These are phyloP conservation scores for Parnassius smintheus DNA, from an alignment of 2,888 invertebrate species.

Conservation along the genomic window DNA sequence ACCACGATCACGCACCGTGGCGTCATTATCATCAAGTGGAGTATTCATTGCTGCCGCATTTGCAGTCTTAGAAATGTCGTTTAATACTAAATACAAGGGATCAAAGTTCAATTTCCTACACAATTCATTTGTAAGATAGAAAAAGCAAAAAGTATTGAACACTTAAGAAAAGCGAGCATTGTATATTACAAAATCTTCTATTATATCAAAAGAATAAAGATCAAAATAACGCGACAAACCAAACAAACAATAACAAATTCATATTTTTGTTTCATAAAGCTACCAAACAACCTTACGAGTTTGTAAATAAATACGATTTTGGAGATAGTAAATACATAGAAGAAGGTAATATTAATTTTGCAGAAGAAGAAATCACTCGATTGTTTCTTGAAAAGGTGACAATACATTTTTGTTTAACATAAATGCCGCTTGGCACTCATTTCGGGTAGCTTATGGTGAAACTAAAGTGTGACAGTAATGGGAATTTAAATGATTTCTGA, in stretches of 20 bases:
- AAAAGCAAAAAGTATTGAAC: constrained; percentile 24
- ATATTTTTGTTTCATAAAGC: neutral
- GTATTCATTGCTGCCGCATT: constrained; percentile 26
- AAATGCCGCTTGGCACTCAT: constrained; percentile 55
- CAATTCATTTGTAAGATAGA: constrained; percentile 9
- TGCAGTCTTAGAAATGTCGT: constrained; percentile 13
- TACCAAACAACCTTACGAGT: constrained; percentile 25
- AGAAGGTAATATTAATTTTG: constrained; percentile 8
- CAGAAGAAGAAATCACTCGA: constrained; percentile 62
- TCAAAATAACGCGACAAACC: constrained; percentile 41
- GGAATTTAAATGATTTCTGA: constrained; percentile 66
- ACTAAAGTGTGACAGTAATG: constrained; percentile 58
- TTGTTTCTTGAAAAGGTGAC: constrained; percentile 74
- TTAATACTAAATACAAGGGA: constrained; percentile 24
- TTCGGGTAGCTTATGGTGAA: constrained; percentile 75
- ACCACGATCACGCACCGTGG: constrained; percentile 62
- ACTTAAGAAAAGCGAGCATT: constrained; percentile 37
- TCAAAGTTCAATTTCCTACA: constrained; percentile 10
- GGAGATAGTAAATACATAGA: neutral
- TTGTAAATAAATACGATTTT: constrained; percentile 26
- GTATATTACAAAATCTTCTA: constrained; percentile 49
- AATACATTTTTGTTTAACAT: constrained; percentile 62
- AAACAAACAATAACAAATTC: constrained; percentile 13
- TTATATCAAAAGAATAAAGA: constrained; percentile 47
- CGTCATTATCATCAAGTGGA: constrained; percentile 64